Percentiles rank a stretch among this genome's conserved stretches.
Evolutionary conservation across 2,888 invertebrate genomes (phyloP).

Genomic region (Caenorhabditis drosophilae): DNA sequence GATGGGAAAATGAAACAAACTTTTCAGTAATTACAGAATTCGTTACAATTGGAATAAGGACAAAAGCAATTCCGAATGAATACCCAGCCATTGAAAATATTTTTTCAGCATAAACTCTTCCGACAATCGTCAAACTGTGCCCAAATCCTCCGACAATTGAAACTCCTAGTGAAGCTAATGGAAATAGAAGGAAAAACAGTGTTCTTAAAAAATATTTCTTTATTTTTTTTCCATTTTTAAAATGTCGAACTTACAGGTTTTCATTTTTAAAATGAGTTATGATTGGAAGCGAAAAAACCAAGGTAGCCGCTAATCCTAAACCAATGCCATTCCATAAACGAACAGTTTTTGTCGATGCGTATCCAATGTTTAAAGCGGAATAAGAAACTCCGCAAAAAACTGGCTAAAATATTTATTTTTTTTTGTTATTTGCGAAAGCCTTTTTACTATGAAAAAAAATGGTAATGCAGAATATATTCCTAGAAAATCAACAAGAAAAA

Average conservation of each 20-base stretch:
- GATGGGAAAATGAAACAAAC: constrained; percentile 42
- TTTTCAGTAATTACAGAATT: constrained; percentile 44
- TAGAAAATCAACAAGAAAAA: constrained; percentile 40
- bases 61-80: constrained; percentile 53
- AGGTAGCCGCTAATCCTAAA: constrained; percentile 47
- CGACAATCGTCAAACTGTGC: constrained; percentile 55
- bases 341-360: constrained; percentile 42
- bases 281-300: constrained; percentile 31
- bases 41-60: constrained; percentile 47
- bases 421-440: background rate
- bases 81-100: constrained; percentile 52
- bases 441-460: constrained; percentile 36
- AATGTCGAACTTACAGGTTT: constrained; percentile 17
- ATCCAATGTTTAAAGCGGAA: constrained; percentile 15
- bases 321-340: constrained; percentile 52
- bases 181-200: constrained; percentile 31
- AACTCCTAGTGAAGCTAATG: constrained; percentile 55
- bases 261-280: constrained; percentile 23
- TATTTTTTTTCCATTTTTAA: constrained; percentile 19
- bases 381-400: constrained; percentile 29
- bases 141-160: constrained; percentile 50
- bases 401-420: constrained; percentile 26
- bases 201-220: constrained; percentile 18
- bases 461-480: constrained; percentile 38
- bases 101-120: constrained; percentile 58